Base-by-base conservation (phyloP, 2,113 vertebrate species). In the Hemichromis elongatus region DNA sequence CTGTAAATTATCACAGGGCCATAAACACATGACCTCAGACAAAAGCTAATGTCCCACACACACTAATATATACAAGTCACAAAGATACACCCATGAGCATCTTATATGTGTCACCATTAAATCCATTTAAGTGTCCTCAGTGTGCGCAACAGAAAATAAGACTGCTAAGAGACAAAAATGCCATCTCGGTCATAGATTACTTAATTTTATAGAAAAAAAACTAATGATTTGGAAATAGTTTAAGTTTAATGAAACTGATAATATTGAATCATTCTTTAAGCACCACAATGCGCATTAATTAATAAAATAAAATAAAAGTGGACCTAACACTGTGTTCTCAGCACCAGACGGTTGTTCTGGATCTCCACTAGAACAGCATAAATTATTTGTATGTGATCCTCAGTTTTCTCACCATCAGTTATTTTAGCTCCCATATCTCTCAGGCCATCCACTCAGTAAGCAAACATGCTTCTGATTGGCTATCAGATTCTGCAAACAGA, bases 1-100 rank as follows among this genome's bases (percentile, higher is more conserved):
- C 98, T 99, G 95, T 78, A 93, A 77, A 93, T 88, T 81, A 89
- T 80, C 83, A 85, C 80, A 85, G 75, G 61, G 91, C 57, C 83
- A 90, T 88, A 88, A 92, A 93, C 73, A 90, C 11, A 87, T 92
- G 90, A 95, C 83, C 86, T 93, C 91, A 92, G 77, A 56, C 66
- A 54, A 91, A 90, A 9, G 61, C n/a, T 82, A 80, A 88, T 18
- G 24, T 79, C 55, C 40, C 24, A 16, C 63, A 89, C 55, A 78
- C 21, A 16, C 57, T 88, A 2, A 79, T 37, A 85, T 21, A 84
- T 26, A 79, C 19, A 68, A 68, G 16, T 52, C 50, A 47, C 11
- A 70, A 53, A 55, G 45, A 83, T 28, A 86, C 73, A 87, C 53
- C 59, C 89, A 81, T 89, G 30, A 68, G 57, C 85, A 77, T 85